Percentiles rank a stretch among this genome's conserved stretches.
These are phyloP conservation scores for Microcaecilia unicolor DNA, from an alignment of 2,797 vertebrate species.

Conservation along the genomic window DNA sequence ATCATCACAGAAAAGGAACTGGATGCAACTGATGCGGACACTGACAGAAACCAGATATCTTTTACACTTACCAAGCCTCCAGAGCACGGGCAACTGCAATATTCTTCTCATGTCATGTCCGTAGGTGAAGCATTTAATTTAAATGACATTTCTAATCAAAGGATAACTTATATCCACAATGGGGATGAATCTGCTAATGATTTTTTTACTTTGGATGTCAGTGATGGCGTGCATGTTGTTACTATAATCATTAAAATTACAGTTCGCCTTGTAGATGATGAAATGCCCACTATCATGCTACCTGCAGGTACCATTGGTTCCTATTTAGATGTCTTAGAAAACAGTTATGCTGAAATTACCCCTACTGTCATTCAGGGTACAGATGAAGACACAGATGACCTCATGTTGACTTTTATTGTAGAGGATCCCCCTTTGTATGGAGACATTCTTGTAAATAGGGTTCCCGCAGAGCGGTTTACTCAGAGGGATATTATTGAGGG, in stretches of 20 bases:
- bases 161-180: slow-evolving; percentile 71
- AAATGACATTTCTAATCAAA: slow-evolving; percentile 70
- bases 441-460: slow-evolving; percentile 74
- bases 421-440: slow-evolving; percentile 74
- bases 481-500: slow-evolving; percentile 87
- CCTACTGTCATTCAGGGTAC: slow-evolving; percentile 78
- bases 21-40: slow-evolving; percentile 78
- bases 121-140: slow-evolving; percentile 68
- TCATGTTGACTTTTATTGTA: slow-evolving; percentile 83
- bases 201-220: slow-evolving; percentile 77
- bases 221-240: slow-evolving; percentile 80
- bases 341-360: slow-evolving; percentile 81
- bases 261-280: slow-evolving; percentile 73
- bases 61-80: slow-evolving; percentile 79
- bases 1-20: slow-evolving; percentile 68
- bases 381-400: slow-evolving; percentile 75
- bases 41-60: slow-evolving; percentile 65
- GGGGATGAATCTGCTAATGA: slow-evolving; percentile 73
- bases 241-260: slow-evolving; percentile 77
- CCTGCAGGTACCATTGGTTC: slow-evolving; percentile 82
- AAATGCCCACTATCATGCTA: slow-evolving; percentile 60
- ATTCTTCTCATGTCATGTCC: slow-evolving; percentile 59
- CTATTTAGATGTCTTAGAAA: slow-evolving; percentile 85
- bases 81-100: slow-evolving; percentile 66
- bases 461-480: slow-evolving; percentile 69